Percentiles rank a stretch among this genome's conserved stretches.
Conservation (phyloP, 2,888 invertebrate genomes). For the Drosophila helvetica region DNA sequence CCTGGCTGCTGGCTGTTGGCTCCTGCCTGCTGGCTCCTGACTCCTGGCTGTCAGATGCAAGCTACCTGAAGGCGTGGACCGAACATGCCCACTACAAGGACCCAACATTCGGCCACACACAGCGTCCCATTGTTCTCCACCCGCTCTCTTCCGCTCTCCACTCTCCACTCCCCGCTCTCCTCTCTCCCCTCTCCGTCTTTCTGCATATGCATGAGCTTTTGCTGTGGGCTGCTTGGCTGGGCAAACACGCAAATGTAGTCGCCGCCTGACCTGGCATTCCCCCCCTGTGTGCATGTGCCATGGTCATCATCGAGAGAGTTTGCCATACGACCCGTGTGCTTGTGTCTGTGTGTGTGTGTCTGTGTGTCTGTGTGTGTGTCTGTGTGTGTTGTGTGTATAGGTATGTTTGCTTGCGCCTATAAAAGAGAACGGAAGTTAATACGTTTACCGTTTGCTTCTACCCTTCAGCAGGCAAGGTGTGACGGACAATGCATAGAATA, state of each 20-base stretch:
- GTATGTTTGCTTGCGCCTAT: slow-evolving; percentile 53
- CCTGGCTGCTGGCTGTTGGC: slow-evolving; percentile 50
- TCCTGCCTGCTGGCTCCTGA: slow-evolving; percentile 56
- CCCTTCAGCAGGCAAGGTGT: slow-evolving; percentile 5
- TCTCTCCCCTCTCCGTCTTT: not conserved
- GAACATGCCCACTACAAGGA: slow-evolving; percentile 16
- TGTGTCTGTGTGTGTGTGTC: not conserved
- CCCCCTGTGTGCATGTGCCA: slow-evolving; percentile 22
- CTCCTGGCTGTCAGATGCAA: slow-evolving; percentile 65
- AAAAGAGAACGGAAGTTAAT: slow-evolving; percentile 78
- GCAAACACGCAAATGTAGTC: slow-evolving; percentile 35
- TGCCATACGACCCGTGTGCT: slow-evolving; percentile 22
- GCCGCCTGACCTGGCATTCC: slow-evolving; percentile 18
- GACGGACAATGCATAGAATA: not conserved
- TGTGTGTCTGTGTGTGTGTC: slow-evolving; percentile 1
- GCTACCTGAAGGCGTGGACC: slow-evolving; percentile 15
- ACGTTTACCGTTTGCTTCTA: slow-evolving; percentile 65
- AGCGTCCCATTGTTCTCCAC: slow-evolving; percentile 24
- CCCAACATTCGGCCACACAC: slow-evolving; percentile 26
- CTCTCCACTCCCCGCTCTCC: not conserved
- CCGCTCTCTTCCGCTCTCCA: slow-evolving; percentile 1
- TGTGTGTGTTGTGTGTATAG: slow-evolving; percentile 20
- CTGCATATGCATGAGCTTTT: slow-evolving; percentile 25
- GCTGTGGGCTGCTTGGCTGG: slow-evolving; percentile 13
- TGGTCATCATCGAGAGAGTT: slow-evolving; percentile 53